Base-by-base conservation (phyloP, 2,113 vertebrate species). In the Theropithecus gelada region DNA sequence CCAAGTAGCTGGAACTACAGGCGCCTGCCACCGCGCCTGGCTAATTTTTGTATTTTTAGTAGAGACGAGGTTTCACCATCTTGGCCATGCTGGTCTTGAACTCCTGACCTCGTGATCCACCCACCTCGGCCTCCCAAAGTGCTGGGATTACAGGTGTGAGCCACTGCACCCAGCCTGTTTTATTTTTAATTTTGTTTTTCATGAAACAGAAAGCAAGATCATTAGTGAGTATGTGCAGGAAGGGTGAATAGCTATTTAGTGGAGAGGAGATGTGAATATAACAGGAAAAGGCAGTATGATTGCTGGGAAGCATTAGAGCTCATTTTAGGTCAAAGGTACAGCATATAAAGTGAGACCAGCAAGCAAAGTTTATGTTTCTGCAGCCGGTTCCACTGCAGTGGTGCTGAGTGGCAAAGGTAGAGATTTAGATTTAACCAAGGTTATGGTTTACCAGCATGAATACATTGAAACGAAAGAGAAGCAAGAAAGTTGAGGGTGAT, bases 11-110 rank as follows among this genome's bases (percentile, higher is more conserved):
- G 52, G 52, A 55, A 55, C 18, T 55, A 20, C 18, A 55, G 52
- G 52, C 1, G 0, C 18, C 52, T 55, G 52, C 18, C 52, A 55
- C 52, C 18, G 0, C 0, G 6, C 52, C 17, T 20, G 17, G 52
- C 52, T 55, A 55, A 55, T 55, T 20, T 55, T 55, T 55, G 52
- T 55, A 55, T 55, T 55, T 55, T 55, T 55, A 55, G 52, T 55
- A 55, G 52, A 55, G 52, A 55, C 0, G 52, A 55, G 18, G 18
- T 55, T 55, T 55, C 52, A 18, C 18, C 52, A 55, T 55, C 52
- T 55, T 55, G 52, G 52, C 52, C 52, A 20, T 18, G 52, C 52
- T 55, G 52, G 18, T 55, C 52, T 55, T 6, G 52, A 55, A 7
- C 52, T 55, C 52, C 52, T 55, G 52, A 20, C 18, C 52, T 55